A percentile compares a stretch with the other conserved stretches of the same genome.
Conservation (phyloP, 2,113 vertebrate species). For the Mus spicilegus region DNA sequence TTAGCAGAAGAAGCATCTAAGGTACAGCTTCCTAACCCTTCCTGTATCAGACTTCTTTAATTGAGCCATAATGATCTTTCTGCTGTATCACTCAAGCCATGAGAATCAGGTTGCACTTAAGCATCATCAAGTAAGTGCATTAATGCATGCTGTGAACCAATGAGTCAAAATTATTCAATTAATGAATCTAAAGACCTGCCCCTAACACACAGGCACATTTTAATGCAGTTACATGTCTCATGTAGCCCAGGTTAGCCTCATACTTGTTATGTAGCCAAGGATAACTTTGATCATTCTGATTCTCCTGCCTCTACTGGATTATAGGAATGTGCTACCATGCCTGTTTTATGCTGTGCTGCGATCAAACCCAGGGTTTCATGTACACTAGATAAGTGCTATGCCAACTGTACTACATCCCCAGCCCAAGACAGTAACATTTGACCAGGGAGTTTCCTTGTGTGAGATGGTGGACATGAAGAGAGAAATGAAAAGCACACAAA, state of each 20-base stretch:
- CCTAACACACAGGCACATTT: not conserved
- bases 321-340: not conserved
- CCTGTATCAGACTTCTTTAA: slow-evolving; percentile 19
- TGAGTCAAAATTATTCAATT: slow-evolving; percentile 38
- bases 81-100: not conserved
- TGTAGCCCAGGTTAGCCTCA: not conserved
- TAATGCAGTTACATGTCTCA: not conserved
- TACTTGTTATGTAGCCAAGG: not conserved
- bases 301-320: not conserved
- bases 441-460: slow-evolving; percentile 38
- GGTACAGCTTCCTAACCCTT: not conserved
- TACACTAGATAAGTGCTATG: not conserved
- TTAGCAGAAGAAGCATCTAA: not conserved
- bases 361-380: not conserved
- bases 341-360: not conserved
- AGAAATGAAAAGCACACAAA: not conserved
- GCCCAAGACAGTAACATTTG: not conserved
- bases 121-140: not conserved
- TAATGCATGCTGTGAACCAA: slow-evolving; percentile 14
- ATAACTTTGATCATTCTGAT: not conserved
- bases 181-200: not conserved
- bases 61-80: slow-evolving; percentile 3
- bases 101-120: slow-evolving; percentile 4
- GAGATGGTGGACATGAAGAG: not conserved
- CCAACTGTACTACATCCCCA: not conserved